Evolutionary conservation across 2,113 vertebrate genomes (phyloP).

Genomic region (Uria aalge): DNA sequence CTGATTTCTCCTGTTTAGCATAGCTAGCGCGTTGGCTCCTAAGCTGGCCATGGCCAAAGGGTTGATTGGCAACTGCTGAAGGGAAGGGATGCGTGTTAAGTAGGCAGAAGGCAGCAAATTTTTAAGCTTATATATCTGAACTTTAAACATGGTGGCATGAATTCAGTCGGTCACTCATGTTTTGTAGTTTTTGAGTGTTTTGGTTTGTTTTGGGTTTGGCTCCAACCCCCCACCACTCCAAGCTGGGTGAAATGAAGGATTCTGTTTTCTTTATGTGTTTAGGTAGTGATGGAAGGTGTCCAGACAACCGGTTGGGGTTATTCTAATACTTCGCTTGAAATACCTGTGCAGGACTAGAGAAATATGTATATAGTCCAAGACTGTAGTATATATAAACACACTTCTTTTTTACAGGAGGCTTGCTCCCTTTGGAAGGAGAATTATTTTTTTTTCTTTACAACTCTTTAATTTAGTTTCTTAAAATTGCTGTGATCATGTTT

Average conservation of each 20-base stretch:
- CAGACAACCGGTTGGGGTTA: not conserved
- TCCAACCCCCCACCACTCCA: too few species aligned
- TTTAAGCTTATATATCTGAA: not conserved
- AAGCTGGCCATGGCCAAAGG: rapidly evolving
- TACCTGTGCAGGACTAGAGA: not conserved
- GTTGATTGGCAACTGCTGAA: not conserved
- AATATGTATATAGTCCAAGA: not conserved
- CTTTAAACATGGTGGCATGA: not conserved
- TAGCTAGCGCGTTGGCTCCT: not conserved
- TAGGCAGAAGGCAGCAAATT: not conserved
- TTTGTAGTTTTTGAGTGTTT: not conserved
- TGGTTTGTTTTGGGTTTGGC: not conserved
- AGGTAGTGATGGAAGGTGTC: not conserved
- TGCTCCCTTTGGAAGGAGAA: not conserved
- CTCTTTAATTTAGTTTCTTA: not conserved
- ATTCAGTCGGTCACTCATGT: not conserved
- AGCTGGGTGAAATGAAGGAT: not conserved
- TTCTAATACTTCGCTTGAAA: not conserved
- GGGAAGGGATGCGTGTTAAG: not conserved
- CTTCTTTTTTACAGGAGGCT: not conserved
- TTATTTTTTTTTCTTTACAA: not conserved
- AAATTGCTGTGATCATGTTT: not conserved
- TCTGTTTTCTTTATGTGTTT: not conserved
- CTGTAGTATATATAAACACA: not conserved
- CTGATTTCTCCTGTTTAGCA: not conserved